Evolutionary conservation across 2,888 invertebrate species (phyloP).

Genomic region (Drosophila pseudotalamancana): DNA sequence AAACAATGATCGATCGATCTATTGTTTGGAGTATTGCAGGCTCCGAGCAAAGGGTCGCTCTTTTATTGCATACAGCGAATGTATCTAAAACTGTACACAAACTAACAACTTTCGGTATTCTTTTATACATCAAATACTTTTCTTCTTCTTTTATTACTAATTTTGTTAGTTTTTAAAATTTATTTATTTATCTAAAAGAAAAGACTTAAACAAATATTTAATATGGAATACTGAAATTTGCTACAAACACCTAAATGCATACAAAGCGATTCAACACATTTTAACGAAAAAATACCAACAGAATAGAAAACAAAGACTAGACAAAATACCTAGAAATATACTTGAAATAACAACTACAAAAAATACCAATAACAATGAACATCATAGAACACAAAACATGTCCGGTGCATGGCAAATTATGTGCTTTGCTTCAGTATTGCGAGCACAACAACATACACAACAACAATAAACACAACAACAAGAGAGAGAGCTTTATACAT

Average conservation of each 20-base stretch:
- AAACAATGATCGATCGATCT: conserved; percentile 82
- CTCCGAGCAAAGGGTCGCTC: conserved; percentile 71
- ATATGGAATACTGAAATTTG: conserved; percentile 56
- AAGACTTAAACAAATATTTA: conserved; percentile 38
- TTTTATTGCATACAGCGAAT: conserved; percentile 74
- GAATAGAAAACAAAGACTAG: too few species aligned
- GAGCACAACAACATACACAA: conserved; percentile 47
- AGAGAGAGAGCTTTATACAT: conserved; percentile 71
- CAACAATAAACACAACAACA: conserved; percentile 7
- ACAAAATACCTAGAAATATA: conserved; percentile 32
- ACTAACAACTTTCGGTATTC: conserved; percentile 60
- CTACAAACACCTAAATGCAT: conserved; percentile 60
- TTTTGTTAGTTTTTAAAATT: conserved; percentile 2
- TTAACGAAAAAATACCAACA: conserved; percentile 38
- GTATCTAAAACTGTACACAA: conserved; percentile 45
- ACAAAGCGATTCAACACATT: conserved; percentile 55
- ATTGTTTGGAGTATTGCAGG: conserved; percentile 60
- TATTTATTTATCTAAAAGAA: conserved; percentile 5
- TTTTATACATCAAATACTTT: conserved; percentile 9
- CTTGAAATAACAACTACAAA: conserved; percentile 37
- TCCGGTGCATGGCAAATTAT: conserved; percentile 71
- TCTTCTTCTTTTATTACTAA: neutral
- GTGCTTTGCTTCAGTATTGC: conserved; percentile 72
- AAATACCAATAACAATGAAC: conserved; percentile 70
- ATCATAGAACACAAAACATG: conserved; percentile 72